These are phyloP conservation scores for Arctia plantaginis DNA, from an alignment of 2,888 invertebrate genomes.

Conservation along the genomic window DNA sequence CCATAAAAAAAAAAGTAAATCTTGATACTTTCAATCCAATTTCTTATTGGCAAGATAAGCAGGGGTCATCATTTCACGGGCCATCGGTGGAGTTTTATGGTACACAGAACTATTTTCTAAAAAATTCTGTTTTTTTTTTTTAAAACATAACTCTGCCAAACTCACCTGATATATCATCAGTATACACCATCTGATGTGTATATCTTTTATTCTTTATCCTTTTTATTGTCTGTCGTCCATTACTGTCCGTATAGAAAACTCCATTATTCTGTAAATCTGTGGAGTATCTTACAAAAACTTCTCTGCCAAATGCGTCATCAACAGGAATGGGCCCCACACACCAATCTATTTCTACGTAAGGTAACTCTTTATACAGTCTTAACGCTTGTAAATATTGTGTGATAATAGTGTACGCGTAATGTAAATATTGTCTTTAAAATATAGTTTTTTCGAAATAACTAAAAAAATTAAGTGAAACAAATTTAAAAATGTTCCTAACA, in stretches of 20 bases:
- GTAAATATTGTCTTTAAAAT: no score
- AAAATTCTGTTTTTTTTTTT: no score
- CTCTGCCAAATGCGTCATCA: conserved; percentile 88
- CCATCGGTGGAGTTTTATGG: neutral
- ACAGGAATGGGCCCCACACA: conserved; percentile 91
- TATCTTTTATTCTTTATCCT: conserved; percentile 86
- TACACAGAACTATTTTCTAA: no score
- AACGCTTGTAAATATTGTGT: no score
- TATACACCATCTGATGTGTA: conserved; percentile 49
- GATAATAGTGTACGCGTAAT: no score
- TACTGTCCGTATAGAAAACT: conserved; percentile 96
- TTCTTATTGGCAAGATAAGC: neutral
- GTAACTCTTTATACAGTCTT: conserved; percentile 88
- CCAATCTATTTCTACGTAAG: conserved; percentile 92
- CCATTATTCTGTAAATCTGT: conserved; percentile 87
- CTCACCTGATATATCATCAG: conserved; percentile 63
- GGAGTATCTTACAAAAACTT: conserved; percentile 91
- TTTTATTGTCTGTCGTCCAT: conserved; percentile 94
- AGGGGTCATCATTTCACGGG: neutral
- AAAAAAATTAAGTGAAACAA: no score
- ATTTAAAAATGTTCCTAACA: no score
- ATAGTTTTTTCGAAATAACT: conserved; percentile 11
- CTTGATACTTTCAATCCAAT: no score
- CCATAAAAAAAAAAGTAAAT: no score
- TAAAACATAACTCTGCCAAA: neutral